phyloP scores from a whole-genome alignment of 37 sponge, comb jelly and placozoan genomes.

The Halisarca cf. caerulea region DNA sequence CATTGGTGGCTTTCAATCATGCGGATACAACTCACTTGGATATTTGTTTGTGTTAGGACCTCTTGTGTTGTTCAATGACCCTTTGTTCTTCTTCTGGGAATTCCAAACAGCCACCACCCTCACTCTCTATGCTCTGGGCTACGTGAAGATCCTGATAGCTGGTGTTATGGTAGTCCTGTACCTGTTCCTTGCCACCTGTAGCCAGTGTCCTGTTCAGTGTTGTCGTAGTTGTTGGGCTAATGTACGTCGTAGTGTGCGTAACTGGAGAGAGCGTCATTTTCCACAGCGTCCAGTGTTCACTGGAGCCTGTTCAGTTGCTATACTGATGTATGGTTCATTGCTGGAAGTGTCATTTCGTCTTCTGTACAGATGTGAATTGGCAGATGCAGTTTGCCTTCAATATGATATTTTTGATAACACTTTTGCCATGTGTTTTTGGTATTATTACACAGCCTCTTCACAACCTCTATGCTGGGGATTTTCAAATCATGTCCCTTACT shows the following conservation, averaged over 20 bases:
- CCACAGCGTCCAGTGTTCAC: neutral
- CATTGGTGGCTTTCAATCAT: too few species aligned
- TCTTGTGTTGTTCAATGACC: neutral
- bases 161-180: neutral
- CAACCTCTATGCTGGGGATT: too few species aligned
- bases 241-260: neutral
- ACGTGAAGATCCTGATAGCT: neutral
- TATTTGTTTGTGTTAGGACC: neutral
- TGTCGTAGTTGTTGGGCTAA: neutral
- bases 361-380: neutral
- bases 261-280: constrained; percentile 8
- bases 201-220: neutral
- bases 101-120: neutral
- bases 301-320: neutral
- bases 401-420: too few species aligned
- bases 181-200: neutral
- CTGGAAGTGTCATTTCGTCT: constrained; percentile 4
- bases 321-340: neutral
- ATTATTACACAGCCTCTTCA: too few species aligned
- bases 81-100: neutral
- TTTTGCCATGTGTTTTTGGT: too few species aligned
- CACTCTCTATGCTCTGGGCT: neutral
- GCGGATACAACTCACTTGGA: too few species aligned
- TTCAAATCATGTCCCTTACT: neutral
- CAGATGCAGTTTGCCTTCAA: too few species aligned